Conservation (phyloP, 2,113 vertebrate genomes). For the Barnardius zonarius region DNA sequence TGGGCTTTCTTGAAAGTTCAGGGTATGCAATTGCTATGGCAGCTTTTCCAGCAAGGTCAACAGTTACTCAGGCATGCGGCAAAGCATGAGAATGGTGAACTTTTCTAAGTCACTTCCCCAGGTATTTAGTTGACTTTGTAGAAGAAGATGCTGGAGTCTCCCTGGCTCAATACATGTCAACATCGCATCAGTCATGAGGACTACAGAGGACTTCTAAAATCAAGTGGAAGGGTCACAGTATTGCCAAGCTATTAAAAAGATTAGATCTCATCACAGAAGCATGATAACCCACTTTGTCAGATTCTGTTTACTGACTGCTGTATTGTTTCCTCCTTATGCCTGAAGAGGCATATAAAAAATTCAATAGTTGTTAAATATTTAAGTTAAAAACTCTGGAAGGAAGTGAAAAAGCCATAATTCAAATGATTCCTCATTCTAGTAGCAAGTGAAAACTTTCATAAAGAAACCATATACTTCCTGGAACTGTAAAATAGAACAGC, state of each 20-base stretch:
- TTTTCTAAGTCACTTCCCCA: not conserved
- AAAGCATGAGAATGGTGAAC: not conserved
- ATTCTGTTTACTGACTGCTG: not conserved
- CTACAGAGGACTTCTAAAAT: not conserved
- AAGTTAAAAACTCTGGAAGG: not conserved
- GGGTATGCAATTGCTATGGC: not conserved
- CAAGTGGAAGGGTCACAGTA: not conserved
- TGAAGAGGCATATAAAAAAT: not conserved
- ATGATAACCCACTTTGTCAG: not conserved
- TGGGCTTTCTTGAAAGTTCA: not conserved
- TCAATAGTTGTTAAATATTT: conserved; percentile 11
- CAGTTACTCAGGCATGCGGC: not conserved
- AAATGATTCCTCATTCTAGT: not conserved
- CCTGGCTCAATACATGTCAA: not conserved
- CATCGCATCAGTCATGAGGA: not conserved
- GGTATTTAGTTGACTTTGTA: not conserved
- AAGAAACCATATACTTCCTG: not conserved
- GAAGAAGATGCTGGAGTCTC: not conserved
- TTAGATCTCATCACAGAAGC: not conserved
- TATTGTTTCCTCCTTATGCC: not conserved
- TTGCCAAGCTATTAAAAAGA: not conserved
- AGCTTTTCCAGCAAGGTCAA: not conserved
- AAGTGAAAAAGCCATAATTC: not conserved
- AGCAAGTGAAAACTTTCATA: not conserved
- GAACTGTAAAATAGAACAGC: not conserved